These are phyloP conservation scores for Dendronephthya gigantea DNA, from an alignment of 64 coral and sea anemone species.

Conservation along the genomic window DNA sequence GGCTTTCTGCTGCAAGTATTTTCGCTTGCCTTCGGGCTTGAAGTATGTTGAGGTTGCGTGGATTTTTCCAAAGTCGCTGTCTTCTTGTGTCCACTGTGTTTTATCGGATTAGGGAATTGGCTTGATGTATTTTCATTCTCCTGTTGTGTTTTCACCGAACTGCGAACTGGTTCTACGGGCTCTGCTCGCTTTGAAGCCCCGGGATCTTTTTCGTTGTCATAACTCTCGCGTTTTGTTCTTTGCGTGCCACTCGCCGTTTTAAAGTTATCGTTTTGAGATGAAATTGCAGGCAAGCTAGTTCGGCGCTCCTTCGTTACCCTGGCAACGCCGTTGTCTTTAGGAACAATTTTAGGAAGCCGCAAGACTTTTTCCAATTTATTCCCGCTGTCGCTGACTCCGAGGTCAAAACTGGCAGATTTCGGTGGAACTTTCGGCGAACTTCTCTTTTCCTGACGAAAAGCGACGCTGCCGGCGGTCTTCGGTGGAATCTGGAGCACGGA, in stretches of 20 bases:
- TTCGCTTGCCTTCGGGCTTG: not conserved
- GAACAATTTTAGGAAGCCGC: not conserved
- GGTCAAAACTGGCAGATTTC: no score
- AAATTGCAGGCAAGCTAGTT: not conserved
- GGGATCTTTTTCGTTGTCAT: no score
- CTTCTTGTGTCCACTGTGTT: not conserved
- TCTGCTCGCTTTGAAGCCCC: no score
- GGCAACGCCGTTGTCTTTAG: not conserved
- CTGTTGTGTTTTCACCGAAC: not conserved
- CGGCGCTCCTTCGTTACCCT: not conserved
- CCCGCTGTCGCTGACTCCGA: no score
- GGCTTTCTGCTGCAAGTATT: not conserved
- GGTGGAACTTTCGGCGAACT: not conserved
- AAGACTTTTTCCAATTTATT: not conserved
- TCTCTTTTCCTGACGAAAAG: no score
- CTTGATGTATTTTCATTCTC: not conserved
- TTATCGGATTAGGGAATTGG: not conserved
- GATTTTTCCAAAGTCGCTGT: not conserved
- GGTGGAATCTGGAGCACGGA: not conserved
- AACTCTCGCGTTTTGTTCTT: not conserved
- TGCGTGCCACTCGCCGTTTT: no score
- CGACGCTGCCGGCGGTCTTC: no score
- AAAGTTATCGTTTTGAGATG: not conserved
- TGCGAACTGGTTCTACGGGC: not conserved
- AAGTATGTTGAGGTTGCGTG: not conserved